Evolutionary conservation across 2,888 invertebrate genomes (phyloP).

Genomic region (Mermis nigrescens): DNA sequence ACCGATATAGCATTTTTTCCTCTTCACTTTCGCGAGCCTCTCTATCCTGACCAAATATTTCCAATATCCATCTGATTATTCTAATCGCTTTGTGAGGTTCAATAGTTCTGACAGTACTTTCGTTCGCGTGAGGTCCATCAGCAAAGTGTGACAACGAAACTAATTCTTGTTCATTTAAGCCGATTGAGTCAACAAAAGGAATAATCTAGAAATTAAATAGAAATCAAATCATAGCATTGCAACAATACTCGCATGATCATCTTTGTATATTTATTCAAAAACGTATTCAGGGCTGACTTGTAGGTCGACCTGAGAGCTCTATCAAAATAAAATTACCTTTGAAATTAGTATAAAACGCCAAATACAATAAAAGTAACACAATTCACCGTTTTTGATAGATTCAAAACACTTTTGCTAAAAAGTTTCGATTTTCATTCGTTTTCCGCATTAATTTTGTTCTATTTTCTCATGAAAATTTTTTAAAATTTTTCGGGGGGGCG

Average conservation of each 20-base stretch:
- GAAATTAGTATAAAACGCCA: no score
- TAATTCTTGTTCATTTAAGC: slow-evolving; percentile 38
- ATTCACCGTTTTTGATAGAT: no score
- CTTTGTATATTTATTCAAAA: background rate
- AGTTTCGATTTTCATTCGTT: no score
- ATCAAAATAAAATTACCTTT: no score
- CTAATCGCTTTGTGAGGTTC: slow-evolving; percentile 36
- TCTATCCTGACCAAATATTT: slow-evolving; percentile 32
- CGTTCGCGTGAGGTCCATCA: slow-evolving; percentile 30
- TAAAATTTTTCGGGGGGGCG: no score
- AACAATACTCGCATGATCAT: background rate
- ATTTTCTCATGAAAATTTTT: no score
- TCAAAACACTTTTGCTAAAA: no score
- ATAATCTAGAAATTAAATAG: slow-evolving; percentile 33
- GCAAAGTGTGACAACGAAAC: slow-evolving; percentile 33
- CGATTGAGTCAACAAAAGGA: slow-evolving; percentile 33
- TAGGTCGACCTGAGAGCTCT: no score
- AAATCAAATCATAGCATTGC: background rate
- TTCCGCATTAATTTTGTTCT: no score
- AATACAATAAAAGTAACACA: no score
- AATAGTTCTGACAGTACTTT: slow-evolving; percentile 29
- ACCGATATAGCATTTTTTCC: no score
- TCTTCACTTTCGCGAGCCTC: slow-evolving; percentile 20
- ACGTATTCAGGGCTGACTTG: background rate
- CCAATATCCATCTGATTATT: slow-evolving; percentile 37